phyloP scores from a whole-genome alignment of 2,888 invertebrate genomes.

The Phorcus lineatus region DNA sequence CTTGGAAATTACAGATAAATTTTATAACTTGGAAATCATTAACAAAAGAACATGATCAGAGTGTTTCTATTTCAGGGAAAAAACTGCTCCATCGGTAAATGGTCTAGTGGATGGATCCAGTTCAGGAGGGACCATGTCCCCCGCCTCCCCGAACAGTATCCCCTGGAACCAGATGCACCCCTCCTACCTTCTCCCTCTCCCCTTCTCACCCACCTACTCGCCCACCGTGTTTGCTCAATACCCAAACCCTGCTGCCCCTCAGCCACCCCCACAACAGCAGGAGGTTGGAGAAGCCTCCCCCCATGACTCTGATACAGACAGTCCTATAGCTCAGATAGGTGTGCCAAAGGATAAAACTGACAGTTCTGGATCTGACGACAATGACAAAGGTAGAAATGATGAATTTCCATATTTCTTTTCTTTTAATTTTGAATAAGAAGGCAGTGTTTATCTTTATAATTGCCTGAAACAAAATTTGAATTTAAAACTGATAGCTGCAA shows the following conservation, averaged over 20 bases:
- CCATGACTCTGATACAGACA: constrained; percentile 62
- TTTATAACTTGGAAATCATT: too few relatives aligned
- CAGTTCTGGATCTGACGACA: constrained; percentile 57
- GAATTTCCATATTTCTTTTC: not conserved
- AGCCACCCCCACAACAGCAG: constrained; percentile 45
- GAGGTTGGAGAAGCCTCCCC: constrained; percentile 44
- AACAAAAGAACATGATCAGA: not conserved
- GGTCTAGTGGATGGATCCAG: constrained; percentile 25
- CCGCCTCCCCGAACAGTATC: constrained; percentile 1
- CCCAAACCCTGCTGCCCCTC: not conserved
- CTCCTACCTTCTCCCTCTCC: not conserved
- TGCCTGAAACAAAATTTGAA: too few relatives aligned
- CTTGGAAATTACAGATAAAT: too few relatives aligned
- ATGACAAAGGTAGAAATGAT: constrained; percentile 47
- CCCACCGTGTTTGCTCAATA: not conserved
- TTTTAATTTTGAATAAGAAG: too few relatives aligned
- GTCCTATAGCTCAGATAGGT: constrained; percentile 44
- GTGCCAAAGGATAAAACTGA: constrained; percentile 35
- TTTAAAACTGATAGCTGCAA: too few relatives aligned
- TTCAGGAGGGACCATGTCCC: not conserved
- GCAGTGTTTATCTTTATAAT: too few relatives aligned
- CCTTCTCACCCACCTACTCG: constrained; percentile 9
- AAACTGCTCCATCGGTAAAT: not conserved
- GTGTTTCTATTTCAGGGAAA: constrained; percentile 1
- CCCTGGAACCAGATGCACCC: not conserved